Conservation (phyloP, 1,140 invertebrate species). For the Melipona quadrifasciata region DNA sequence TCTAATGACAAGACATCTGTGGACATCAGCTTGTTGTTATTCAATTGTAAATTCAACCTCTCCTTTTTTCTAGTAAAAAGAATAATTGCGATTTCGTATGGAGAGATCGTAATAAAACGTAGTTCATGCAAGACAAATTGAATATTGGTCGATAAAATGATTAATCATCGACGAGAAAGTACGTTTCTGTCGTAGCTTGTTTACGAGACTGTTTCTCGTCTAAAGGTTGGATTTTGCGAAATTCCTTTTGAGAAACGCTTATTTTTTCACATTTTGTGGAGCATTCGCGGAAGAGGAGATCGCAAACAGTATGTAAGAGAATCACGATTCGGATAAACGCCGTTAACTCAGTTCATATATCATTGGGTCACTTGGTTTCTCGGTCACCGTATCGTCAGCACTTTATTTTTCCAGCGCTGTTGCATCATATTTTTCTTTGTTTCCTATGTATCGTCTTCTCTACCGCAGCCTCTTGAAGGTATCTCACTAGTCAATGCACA, state of each 20-base stretch:
- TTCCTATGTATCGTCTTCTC: too few relatives aligned
- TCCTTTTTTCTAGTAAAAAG: background rate
- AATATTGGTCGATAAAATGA: background rate
- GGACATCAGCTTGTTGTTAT: background rate
- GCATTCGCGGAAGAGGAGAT: constrained; percentile 21
- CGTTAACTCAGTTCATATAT: constrained; percentile 76
- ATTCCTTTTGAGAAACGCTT: constrained; percentile 50
- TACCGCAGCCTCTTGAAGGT: background rate
- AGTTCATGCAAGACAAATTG: too few relatives aligned
- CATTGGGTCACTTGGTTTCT: constrained; percentile 80
- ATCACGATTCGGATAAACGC: constrained; percentile 71
- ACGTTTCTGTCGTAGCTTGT: background rate
- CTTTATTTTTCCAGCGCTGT: constrained; percentile 36
- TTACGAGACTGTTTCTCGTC: constrained; percentile 21
- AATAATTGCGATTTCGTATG: too few relatives aligned
- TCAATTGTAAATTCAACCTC: background rate
- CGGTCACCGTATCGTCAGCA: constrained; percentile 71
- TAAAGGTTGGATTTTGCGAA: constrained; percentile 15
- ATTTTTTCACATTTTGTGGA: constrained; percentile 22
- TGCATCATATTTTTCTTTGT: background rate
- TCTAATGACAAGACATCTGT: too few relatives aligned
- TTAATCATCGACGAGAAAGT: background rate
- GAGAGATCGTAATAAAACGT: background rate
- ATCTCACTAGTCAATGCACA: too few relatives aligned
- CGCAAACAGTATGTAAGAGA: constrained; percentile 54